A percentile compares a stretch with the other conserved stretches of the same genome.
Evolutionary conservation across 2,113 vertebrate species (phyloP).

Genomic region (Percopsis transmontana): DNA sequence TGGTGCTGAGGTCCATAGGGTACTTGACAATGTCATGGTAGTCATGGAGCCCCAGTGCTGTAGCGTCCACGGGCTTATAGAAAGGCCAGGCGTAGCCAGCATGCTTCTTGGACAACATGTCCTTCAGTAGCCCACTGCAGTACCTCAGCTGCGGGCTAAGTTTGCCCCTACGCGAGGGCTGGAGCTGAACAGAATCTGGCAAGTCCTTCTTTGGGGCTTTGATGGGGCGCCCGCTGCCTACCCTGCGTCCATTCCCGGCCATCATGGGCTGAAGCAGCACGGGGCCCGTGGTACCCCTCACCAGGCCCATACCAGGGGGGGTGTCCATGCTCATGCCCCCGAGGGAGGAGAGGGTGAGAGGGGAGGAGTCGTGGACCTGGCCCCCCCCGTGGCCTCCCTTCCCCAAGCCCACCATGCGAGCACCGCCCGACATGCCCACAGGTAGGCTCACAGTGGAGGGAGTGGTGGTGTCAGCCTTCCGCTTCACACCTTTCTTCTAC

Average conservation of each 20-base stretch:
- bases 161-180: constrained; percentile 84
- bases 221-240: constrained; percentile 91
- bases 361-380: constrained; percentile 69
- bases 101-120: constrained; percentile 93
- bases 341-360: constrained; percentile 67
- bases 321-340: constrained; percentile 64
- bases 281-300: constrained; percentile 53
- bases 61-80: constrained; percentile 92
- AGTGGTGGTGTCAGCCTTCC: constrained; percentile 96
- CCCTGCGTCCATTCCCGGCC: constrained; percentile 70
- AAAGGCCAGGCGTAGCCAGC: constrained; percentile 94
- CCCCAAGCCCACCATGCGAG: constrained; percentile 75
- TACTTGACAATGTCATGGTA: constrained; percentile 97
- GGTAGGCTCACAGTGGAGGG: constrained; percentile 86
- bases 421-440: constrained; percentile 64
- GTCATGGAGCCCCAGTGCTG: constrained; percentile 88
- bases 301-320: constrained; percentile 63
- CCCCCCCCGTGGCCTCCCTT: constrained; percentile 75
- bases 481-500: constrained; percentile 93
- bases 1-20: constrained; percentile 95
- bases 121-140: constrained; percentile 92
- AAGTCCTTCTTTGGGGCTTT: constrained; percentile 93
- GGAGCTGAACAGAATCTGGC: constrained; percentile 87
- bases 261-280: constrained; percentile 67
- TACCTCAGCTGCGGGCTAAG: constrained; percentile 88